These are phyloP conservation scores for Sakesphorus luctuosus DNA, from an alignment of 2,113 vertebrate genomes.

Conservation along the genomic window DNA sequence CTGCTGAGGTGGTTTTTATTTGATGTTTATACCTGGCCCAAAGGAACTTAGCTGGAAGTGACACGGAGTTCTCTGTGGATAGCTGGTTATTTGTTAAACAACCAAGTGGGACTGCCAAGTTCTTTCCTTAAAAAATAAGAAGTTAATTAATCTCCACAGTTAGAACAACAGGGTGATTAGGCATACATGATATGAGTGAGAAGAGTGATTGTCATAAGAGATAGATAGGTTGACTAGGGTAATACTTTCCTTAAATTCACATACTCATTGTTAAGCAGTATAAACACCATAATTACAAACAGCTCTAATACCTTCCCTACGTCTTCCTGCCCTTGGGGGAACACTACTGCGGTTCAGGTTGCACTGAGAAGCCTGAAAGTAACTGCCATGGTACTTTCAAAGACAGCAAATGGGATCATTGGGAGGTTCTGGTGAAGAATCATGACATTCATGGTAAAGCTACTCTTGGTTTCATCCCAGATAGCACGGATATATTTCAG, in stretches of 20 bases:
- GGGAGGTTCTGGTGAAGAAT: not conserved
- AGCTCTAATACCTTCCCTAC: not conserved
- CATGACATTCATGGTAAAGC: not conserved
- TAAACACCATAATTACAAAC: not conserved
- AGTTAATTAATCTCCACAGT: slow-evolving; percentile 36
- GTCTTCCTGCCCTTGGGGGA: not conserved
- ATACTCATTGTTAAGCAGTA: not conserved
- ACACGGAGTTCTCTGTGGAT: not conserved
- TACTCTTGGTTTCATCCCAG: not conserved
- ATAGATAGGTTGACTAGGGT: not conserved
- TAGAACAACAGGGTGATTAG: not conserved
- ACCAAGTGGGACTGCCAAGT: not conserved
- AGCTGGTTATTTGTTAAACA: slow-evolving; percentile 56
- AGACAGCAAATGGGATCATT: not conserved
- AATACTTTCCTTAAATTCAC: not conserved
- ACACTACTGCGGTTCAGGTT: not conserved
- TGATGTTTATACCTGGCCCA: not conserved
- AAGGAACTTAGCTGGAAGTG: not conserved
- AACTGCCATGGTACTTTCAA: not conserved
- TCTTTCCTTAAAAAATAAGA: slow-evolving; percentile 15
- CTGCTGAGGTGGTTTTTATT: not conserved
- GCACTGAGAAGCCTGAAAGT: not conserved
- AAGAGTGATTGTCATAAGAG: not conserved
- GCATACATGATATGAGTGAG: not conserved
- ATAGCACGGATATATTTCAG: not conserved